Conservation (phyloP, 2,888 invertebrate genomes). For the Callosobruchus maculatus region DNA sequence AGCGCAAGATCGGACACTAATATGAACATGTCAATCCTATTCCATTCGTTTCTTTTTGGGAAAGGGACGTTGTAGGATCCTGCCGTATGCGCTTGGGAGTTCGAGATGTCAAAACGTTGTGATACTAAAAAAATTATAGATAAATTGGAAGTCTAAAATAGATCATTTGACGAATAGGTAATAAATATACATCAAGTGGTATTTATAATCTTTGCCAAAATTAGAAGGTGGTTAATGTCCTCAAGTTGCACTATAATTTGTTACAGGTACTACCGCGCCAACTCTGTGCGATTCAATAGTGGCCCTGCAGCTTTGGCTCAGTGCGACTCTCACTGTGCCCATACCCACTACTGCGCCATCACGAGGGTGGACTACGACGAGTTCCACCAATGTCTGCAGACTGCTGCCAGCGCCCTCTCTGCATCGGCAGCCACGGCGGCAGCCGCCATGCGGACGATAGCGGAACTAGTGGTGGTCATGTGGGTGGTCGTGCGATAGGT, state of each 20-base stretch:
- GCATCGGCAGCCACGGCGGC: slow-evolving; percentile 7
- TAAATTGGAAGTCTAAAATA: no score
- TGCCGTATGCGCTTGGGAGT: no score
- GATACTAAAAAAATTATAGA: no score
- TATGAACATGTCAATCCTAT: no score
- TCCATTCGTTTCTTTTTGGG: no score
- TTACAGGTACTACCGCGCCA: slow-evolving; percentile 70
- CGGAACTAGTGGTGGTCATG: background rate
- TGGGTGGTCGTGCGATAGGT: background rate
- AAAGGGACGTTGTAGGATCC: no score
- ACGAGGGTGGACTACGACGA: slow-evolving; percentile 76
- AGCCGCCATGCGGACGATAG: background rate
- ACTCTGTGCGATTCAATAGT: slow-evolving; percentile 66
- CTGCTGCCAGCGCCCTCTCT: slow-evolving; percentile 72
- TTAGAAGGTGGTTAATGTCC: no score
- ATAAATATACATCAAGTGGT: no score
- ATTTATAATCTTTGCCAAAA: no score
- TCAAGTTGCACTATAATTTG: slow-evolving; percentile 7
- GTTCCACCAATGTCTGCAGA: slow-evolving; percentile 76
- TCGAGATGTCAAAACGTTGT: no score
- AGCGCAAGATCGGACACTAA: no score
- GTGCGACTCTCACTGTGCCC: slow-evolving; percentile 74
- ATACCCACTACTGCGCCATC: slow-evolving; percentile 84
- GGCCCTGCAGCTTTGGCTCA: slow-evolving; percentile 43
- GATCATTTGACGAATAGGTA: no score